Base-by-base conservation (phyloP, 2,888 invertebrate species). In the Drosophila diplacantha region DNA sequence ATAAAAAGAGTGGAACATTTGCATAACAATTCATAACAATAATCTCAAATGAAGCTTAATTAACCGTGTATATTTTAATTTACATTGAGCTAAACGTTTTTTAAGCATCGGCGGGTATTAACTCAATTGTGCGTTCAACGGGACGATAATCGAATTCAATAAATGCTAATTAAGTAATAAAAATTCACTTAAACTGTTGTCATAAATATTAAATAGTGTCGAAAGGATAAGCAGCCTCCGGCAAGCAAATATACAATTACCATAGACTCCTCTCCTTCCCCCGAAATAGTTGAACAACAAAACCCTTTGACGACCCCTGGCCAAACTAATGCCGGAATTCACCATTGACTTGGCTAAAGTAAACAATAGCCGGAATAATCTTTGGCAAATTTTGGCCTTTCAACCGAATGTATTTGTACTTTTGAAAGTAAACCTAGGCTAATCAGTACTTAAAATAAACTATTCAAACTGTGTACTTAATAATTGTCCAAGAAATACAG, bases 371-470 rank as follows among this genome's bases (percentile, higher is more conserved):
- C 35, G 6, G 24, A 24, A 43, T 60, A 14, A 60, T 41, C 34
- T 49, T 26, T 60, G 41, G 39, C 20, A 20, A 41, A n/a, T 41
- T 35, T 26, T 29, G 39, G 20, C 16, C 55, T 43, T 12, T 11
- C 38, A 20, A 37, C 12, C n/a, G 5, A 26, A 16, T 34, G 32
- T 66, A 59, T 78, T 75, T 73, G 73, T 79, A 75, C 61, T 79
- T 76, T 76, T 61, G 51, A 73, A 67, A 54, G 46, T 79, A 61
- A 65, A 69, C n/a, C 14, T 63, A 63, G 51, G 54, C 62, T 73
- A 60, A 63, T 74, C 46, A 63, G 62, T 59, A 59, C 58, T 58
- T 60, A 20, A 39, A 34, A 34, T 18, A 35, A 62, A 44, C 18
- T 62, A 51, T 35, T 34, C 14, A 51, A 39, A 6, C 44, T 18